A percentile compares a stretch with the other conserved stretches of the same genome.
Conservation (phyloP, 2,888 invertebrate species). For the Sinhomidia bicolor region DNA sequence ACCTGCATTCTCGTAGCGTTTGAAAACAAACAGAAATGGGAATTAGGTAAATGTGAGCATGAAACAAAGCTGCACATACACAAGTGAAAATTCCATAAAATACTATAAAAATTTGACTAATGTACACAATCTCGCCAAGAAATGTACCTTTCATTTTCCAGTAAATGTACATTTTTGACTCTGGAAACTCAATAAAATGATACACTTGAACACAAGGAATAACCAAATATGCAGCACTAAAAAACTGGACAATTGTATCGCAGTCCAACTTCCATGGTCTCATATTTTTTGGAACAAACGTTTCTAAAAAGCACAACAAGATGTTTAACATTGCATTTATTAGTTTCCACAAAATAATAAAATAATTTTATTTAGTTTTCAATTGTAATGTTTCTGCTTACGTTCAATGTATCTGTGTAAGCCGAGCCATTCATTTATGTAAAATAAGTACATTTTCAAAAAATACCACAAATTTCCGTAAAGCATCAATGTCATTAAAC, state of each 20-base stretch:
- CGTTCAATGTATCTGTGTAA: background rate
- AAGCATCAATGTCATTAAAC: background rate
- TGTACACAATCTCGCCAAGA: background rate
- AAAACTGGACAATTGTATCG: background rate
- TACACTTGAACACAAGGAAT: constrained; percentile 22
- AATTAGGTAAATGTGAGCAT: constrained; percentile 24
- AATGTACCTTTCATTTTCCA: constrained; percentile 3
- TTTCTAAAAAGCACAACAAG: background rate
- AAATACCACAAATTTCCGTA: background rate
- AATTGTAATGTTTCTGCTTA: background rate
- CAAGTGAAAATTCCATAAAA: background rate
- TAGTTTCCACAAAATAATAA: background rate
- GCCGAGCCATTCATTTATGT: constrained; percentile 22
- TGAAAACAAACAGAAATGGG: constrained; percentile 33
- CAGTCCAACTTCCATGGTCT: constrained; percentile 46
- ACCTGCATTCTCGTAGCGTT: constrained; percentile 35
- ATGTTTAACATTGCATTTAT: no score
- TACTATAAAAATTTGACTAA: background rate
- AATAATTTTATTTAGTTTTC: no score
- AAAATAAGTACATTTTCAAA: background rate
- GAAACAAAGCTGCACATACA: constrained; percentile 25
- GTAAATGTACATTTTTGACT: constrained; percentile 34
- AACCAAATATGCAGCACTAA: constrained; percentile 1
- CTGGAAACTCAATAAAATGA: constrained; percentile 45
- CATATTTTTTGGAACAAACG: background rate